phyloP scores from a whole-genome alignment of 2,888 invertebrate genomes.

The Erebia palarica region DNA sequence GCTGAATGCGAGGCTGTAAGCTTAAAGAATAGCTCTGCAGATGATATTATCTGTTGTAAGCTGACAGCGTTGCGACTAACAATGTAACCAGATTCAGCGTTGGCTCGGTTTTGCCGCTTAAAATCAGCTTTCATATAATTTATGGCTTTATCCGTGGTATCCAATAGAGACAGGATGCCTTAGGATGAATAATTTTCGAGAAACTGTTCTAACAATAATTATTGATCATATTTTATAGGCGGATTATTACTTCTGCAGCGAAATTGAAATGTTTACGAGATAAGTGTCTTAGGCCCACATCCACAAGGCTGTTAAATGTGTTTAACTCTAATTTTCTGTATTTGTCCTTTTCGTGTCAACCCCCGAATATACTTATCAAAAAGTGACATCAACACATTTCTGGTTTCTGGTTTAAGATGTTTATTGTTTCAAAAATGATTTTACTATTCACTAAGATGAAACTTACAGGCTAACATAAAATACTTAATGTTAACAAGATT shows the following conservation, averaged over 20 bases:
- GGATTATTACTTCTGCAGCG: slow-evolving; percentile 1
- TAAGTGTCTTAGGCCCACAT: background rate
- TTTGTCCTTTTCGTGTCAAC: too few relatives aligned
- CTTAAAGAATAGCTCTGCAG: slow-evolving; percentile 22
- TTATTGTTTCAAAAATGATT: too few relatives aligned
- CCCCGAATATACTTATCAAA: too few relatives aligned
- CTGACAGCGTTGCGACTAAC: slow-evolving; percentile 26
- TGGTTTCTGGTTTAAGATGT: too few relatives aligned
- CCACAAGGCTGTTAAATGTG: too few relatives aligned
- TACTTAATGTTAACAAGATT: too few relatives aligned
- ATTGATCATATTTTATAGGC: slow-evolving; percentile 10
- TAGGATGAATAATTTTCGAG: slow-evolving; percentile 17
- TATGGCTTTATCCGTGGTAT: slow-evolving; percentile 23
- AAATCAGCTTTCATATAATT: slow-evolving; percentile 33
- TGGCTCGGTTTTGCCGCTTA: slow-evolving; percentile 26
- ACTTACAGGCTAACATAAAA: too few relatives aligned
- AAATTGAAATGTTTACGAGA: slow-evolving; percentile 1
- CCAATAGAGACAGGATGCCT: slow-evolving; percentile 21
- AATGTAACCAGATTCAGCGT: slow-evolving; percentile 34
- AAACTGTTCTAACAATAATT: slow-evolving; percentile 11
- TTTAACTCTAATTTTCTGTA: too few relatives aligned
- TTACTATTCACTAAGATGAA: too few relatives aligned
- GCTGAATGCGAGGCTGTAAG: background rate
- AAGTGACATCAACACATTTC: too few relatives aligned
- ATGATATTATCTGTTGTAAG: slow-evolving; percentile 26